phyloP scores from a whole-genome alignment of 2,113 vertebrate species.

The Tor tambroides region DNA sequence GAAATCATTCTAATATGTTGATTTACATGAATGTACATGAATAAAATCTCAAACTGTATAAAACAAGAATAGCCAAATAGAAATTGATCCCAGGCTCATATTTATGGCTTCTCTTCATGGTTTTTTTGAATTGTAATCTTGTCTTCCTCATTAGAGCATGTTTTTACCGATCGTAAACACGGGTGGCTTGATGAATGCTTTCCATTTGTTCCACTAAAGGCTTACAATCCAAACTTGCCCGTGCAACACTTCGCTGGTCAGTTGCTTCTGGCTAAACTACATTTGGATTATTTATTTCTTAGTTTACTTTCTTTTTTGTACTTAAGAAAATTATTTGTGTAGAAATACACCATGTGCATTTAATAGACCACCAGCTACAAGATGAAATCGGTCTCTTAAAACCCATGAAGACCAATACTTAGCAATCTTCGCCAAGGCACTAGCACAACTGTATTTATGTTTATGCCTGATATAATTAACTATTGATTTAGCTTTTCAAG shows the following conservation, averaged over 20 bases:
- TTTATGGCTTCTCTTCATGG: not conserved
- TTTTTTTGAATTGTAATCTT: constrained; percentile 33
- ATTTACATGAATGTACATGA: not conserved
- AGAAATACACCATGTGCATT: not conserved
- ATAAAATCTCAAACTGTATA: not conserved
- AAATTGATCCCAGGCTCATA: not conserved
- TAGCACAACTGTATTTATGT: constrained; percentile 66
- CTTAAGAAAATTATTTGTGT: not conserved
- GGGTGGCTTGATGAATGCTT: constrained; percentile 24
- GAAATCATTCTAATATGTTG: too few relatives aligned
- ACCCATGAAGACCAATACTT: constrained; percentile 19
- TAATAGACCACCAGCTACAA: not conserved
- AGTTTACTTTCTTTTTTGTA: constrained; percentile 2
- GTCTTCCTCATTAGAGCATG: constrained; percentile 31
- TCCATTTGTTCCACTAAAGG: constrained; percentile 40
- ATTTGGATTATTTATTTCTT: constrained; percentile 17
- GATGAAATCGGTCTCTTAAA: not conserved
- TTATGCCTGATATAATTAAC: constrained; percentile 71
- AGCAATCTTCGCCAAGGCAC: constrained; percentile 30
- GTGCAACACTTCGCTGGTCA: constrained; percentile 20
- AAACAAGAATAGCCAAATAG: not conserved
- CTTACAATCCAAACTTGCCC: constrained; percentile 11
- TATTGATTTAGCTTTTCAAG: constrained; percentile 68
- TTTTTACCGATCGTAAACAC: constrained; percentile 17
- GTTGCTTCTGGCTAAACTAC: constrained; percentile 30